Evolutionary conservation across 2,113 vertebrate genomes (phyloP), one percentile per base, ranked within the genome.

Genomic region (Passer montanus): DNA sequence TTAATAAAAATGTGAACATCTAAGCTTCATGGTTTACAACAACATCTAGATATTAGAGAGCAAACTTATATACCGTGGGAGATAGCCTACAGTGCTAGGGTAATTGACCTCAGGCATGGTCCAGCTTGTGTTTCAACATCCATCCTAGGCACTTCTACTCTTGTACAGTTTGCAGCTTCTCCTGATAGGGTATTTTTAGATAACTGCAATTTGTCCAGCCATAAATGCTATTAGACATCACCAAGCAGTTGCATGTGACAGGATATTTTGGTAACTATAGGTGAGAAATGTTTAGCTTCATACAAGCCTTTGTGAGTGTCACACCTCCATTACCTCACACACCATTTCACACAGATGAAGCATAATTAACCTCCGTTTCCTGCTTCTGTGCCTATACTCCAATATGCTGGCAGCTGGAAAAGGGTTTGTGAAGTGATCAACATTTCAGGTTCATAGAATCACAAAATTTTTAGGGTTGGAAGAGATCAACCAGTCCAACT

Each of bases 271-370:
- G 52, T 72, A 78, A 77, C 59, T 47, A 16, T 0, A 18, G 47
- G 47, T 3, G 3, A 59, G 78, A 79, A 73, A 41, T 8, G 33
- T 39, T 82, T 17, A 31, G 69, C 84, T 75, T 31, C 59, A 30
- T 24, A 23, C 20, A 19, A 80, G 82, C 46, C 33, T 26, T 55
- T 28, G 64, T 37, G 35, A 26, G 49, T 14, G 75, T 91, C 93
- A 92, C 80, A 86, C 68, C 76, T 81, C 60, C 66, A 64, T 94
- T 82, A 95, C 60, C 69, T 94, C 94, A 92, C 39, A 59, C 0
- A 4, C 16, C 72, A 64, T 63, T 90, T 85, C 63, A 64, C 30
- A 44, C 4, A 37, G 58, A 53, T 47, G 73, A 89, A 47, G 56
- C 24, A 56, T 55, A 63, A 96, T 82, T 63, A 91, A 41, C 33